These are phyloP conservation scores for Eumeta japonica DNA, from an alignment of 1,140 invertebrate genomes.

Conservation along the genomic window DNA sequence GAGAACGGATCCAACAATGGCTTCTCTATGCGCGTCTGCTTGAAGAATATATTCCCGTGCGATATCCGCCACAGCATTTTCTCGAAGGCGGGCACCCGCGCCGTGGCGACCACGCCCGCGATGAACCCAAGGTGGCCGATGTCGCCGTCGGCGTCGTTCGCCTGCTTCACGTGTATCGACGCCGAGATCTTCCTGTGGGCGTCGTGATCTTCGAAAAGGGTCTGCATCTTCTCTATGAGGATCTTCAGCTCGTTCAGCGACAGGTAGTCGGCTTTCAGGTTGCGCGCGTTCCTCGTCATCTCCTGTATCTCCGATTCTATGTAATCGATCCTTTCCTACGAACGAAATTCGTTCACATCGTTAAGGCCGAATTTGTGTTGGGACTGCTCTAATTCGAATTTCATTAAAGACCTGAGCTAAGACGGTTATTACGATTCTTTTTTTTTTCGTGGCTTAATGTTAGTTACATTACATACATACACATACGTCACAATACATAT, in stretches of 20 bases:
- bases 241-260: conserved; percentile 87
- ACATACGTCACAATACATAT: too few species aligned
- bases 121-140: conserved; percentile 64
- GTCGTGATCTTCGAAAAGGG: conserved; percentile 83
- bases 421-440: too few species aligned
- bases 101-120: conserved; percentile 64
- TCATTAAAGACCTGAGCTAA: too few species aligned
- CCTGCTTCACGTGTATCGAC: conserved; percentile 72
- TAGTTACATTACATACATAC: too few species aligned
- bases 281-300: conserved; percentile 86
- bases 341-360: too few species aligned
- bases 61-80: conserved; percentile 84
- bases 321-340: too few species aligned
- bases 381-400: too few species aligned
- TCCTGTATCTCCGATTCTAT: conserved; percentile 84
- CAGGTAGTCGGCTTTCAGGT: conserved; percentile 85
- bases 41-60: conserved; percentile 81
- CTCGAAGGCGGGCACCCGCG: conserved; percentile 76
- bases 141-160: conserved; percentile 73
- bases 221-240: conserved; percentile 85
- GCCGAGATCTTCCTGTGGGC: conserved; percentile 57
- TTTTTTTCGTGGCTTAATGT: too few species aligned
- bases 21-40: conserved; percentile 76
- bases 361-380: too few species aligned
- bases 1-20: conserved; percentile 84